phyloP scores from a whole-genome alignment of 2,113 vertebrate genomes.

The Ranitomeya variabilis region DNA sequence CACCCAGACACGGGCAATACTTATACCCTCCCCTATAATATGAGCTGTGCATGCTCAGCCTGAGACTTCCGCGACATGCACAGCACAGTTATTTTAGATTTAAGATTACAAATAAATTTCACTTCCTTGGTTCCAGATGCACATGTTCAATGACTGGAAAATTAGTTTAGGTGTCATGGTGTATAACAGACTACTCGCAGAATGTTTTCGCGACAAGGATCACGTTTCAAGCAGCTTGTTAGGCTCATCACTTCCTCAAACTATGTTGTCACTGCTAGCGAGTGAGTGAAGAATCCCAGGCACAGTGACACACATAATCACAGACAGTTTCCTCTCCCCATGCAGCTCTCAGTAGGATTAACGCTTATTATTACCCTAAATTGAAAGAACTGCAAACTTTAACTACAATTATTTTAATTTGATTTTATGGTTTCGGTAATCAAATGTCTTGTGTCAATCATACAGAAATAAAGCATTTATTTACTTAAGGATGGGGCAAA shows the following conservation, averaged over 20 bases:
- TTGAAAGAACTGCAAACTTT: constrained; percentile 58
- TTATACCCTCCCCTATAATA: not conserved
- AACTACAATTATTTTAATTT: constrained; percentile 58
- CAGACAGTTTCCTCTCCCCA: constrained; percentile 61
- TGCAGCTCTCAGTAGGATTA: constrained; percentile 61
- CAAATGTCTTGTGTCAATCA: constrained; percentile 47
- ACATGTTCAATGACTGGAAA: constrained; percentile 68
- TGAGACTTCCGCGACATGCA: constrained; percentile 34
- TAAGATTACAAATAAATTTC: constrained; percentile 68
- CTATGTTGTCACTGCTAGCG: constrained; percentile 63
- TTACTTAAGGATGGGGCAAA: not conserved
- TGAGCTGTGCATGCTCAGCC: constrained; percentile 22
- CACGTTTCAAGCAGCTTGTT: constrained; percentile 64
- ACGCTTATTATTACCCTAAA: constrained; percentile 62
- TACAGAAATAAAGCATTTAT: constrained; percentile 23
- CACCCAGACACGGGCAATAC: not conserved
- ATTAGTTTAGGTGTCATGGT: constrained; percentile 69
- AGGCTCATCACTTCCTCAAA: constrained; percentile 65
- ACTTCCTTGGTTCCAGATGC: constrained; percentile 67
- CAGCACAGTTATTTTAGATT: constrained; percentile 65
- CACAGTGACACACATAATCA: constrained; percentile 61
- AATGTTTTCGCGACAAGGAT: constrained; percentile 69
- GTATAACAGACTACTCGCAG: constrained; percentile 66
- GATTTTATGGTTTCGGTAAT: constrained; percentile 51
- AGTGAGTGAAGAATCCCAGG: constrained; percentile 63